phyloP scores from a whole-genome alignment of 2,797 vertebrate genomes.

The Eupleurogrammus muticus region DNA sequence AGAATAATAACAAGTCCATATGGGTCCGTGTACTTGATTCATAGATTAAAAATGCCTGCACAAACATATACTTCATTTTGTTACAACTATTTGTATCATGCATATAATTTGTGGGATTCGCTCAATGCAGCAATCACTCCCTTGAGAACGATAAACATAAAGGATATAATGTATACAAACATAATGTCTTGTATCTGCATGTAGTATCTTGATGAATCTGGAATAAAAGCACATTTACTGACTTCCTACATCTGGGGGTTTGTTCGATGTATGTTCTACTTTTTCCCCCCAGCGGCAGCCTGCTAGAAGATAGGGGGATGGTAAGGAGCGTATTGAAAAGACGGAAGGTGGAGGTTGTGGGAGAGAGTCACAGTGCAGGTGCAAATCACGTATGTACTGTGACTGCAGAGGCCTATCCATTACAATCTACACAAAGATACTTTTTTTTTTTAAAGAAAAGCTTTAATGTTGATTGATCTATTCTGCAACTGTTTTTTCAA shows the following conservation, averaged over 20 bases:
- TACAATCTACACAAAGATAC: too few relatives aligned
- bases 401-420: too few relatives aligned
- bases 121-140: neutral
- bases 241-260: neutral
- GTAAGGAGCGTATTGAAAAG: too few relatives aligned
- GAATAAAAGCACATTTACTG: neutral
- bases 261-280: neutral
- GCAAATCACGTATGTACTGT: too few relatives aligned
- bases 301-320: too few relatives aligned
- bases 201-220: neutral
- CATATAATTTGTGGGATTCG: neutral
- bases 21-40: neutral
- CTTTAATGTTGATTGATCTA: too few relatives aligned
- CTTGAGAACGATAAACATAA: neutral
- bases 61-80: neutral
- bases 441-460: too few relatives aligned
- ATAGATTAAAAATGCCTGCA: neutral
- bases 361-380: too few relatives aligned
- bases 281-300: too few relatives aligned
- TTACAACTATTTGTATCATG: neutral
- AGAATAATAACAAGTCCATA: neutral
- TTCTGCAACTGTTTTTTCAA: too few relatives aligned
- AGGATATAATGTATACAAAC: neutral
- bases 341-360: too few relatives aligned
- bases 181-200: neutral